phyloP scores from a whole-genome alignment of 2,113 vertebrate species.

The Rhombomys opimus region DNA sequence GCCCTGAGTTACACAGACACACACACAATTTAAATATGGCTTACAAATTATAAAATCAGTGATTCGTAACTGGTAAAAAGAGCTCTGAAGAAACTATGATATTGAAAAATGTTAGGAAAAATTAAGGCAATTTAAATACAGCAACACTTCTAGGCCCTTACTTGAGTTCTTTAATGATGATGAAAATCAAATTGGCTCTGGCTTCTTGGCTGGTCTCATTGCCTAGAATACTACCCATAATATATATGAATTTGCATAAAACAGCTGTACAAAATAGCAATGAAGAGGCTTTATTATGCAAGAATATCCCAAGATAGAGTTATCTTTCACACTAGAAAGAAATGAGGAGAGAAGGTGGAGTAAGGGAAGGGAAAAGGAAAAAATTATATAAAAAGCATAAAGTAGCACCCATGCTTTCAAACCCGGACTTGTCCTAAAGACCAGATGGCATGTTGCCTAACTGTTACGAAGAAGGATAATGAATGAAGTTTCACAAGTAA shows the following conservation, averaged over 20 bases:
- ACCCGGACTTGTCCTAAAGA: not conserved
- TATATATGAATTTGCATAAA: constrained; percentile 88
- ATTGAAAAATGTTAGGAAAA: constrained; percentile 22
- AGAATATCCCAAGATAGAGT: constrained; percentile 1
- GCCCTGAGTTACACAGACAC: not conserved
- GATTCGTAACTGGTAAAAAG: constrained; percentile 12
- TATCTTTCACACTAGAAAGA: not conserved
- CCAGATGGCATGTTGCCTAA: not conserved
- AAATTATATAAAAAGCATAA: not conserved
- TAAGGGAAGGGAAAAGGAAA: not conserved
- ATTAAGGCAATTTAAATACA: not conserved
- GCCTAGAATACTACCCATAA: constrained; percentile 74
- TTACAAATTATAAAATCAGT: not conserved
- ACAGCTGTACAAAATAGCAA: constrained; percentile 88
- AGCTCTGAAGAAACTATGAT: constrained; percentile 27
- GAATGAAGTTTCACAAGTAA: not conserved
- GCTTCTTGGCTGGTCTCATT: not conserved
- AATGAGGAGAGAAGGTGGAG: not conserved
- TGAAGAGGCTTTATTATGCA: constrained; percentile 91
- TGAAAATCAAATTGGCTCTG: constrained; percentile 6
- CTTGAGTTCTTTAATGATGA: not conserved
- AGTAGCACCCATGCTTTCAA: not conserved
- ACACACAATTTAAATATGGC: not conserved
- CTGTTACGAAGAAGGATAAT: not conserved
- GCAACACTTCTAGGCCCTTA: not conserved